Evolutionary conservation across 2,888 invertebrate species (phyloP), one percentile per base, ranked within the genome.

Genomic region (Lasioglossum zephyrum): DNA sequence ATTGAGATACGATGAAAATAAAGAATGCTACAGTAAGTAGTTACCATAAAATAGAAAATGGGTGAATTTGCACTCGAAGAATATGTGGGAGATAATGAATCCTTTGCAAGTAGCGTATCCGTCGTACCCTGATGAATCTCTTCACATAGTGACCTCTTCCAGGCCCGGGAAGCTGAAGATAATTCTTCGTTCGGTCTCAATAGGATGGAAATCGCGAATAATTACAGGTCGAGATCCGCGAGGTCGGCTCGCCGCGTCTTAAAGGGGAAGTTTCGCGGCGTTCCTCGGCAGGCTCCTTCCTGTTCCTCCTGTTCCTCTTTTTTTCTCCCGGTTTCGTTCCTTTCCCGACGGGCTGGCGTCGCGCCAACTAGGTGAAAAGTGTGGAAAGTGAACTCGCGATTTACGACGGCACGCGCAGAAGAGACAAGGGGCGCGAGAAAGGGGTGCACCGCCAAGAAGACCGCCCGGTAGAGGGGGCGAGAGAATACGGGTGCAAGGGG

Each of bases 321-420:
- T 73, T 44, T 78, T 73, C 84, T 82, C 83, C 74, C 60, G 82
- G 77, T 83, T 85, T 86, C 82, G 84, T 85, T 85, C 86, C 87
- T 87, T 88, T 83, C 77, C 81, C 88, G 78, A 63, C 80, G 82
- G 81, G 79, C 88, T 94, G 95, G 95, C 94, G 82, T 84, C 60
- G 77, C 89, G 94, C 95, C 95, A 95, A 95, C 93, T 95, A 91
- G 95, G 95, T 95, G 94, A 95, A 95, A 95, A 95, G 94, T 94
- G 92, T 92, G 92, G 94, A 94, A 94, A 94, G 94, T 93, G 94
- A 95, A 95, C 94, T 93, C 92, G 91, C 92, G 93, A 94, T 94
- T 94, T 94, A 94, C 92, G 92, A 89, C 92, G 87, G 86, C 88
- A 87, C 85, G 82, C 81, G 81, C 87, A 80, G 88, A 41, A 86